phyloP scores from a whole-genome alignment of 2,113 vertebrate genomes.

The Gadus chalcogrammus region DNA sequence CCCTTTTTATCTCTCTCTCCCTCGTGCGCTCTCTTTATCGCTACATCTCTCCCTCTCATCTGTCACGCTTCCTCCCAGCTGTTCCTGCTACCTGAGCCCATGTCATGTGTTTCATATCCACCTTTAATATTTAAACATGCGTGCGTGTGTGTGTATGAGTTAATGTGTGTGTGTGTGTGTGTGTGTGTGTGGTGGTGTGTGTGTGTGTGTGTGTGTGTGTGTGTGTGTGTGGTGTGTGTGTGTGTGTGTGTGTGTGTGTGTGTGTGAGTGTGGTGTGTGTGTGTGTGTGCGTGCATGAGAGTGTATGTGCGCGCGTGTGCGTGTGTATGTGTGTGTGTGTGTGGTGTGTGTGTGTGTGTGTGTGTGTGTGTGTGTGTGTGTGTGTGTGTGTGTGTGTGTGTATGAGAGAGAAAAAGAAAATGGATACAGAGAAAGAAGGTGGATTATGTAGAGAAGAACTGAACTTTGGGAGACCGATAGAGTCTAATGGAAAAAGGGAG shows the following conservation, averaged over 20 bases:
- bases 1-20: constrained; percentile 2
- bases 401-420: not conserved
- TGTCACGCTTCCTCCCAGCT: not conserved
- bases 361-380: not conserved
- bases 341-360: constrained; percentile 1
- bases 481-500: too few relatives aligned
- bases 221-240: too few relatives aligned
- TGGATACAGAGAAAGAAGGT: too few relatives aligned
- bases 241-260: too few relatives aligned
- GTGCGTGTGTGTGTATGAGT: not conserved
- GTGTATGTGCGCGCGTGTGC: not conserved
- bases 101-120: constrained; percentile 24
- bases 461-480: too few relatives aligned
- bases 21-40: not conserved
- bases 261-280: too few relatives aligned
- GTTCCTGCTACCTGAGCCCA: not conserved
- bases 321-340: constrained; percentile 1
- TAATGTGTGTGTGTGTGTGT: not conserved
- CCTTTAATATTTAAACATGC: not conserved
- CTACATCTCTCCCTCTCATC: not conserved
- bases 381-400: not conserved
- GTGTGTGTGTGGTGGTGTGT: not conserved
- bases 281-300: too few relatives aligned
- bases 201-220: not conserved
- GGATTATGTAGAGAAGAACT: too few relatives aligned